These are phyloP conservation scores for Porphyrio hochstetteri DNA, from an alignment of 2,113 vertebrate species.

Conservation along the genomic window DNA sequence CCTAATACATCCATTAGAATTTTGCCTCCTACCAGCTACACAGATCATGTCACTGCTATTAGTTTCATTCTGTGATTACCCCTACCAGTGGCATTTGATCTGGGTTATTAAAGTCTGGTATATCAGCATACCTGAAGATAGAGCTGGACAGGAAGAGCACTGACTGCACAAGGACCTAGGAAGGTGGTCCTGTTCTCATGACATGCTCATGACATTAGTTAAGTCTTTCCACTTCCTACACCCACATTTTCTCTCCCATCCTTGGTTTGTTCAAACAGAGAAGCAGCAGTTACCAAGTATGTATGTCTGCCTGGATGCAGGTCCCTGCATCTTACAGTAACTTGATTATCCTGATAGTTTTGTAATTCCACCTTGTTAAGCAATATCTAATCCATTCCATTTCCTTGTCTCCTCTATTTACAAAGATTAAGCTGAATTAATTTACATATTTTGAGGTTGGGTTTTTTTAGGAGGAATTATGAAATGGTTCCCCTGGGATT, in stretches of 20 bases:
- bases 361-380: background rate
- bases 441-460: background rate
- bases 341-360: background rate
- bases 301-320: background rate
- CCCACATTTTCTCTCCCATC: background rate
- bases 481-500: background rate
- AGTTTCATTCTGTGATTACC: background rate
- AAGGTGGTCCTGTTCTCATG: background rate
- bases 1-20: background rate
- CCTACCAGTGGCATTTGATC: background rate
- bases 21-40: background rate
- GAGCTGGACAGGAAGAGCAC: background rate
- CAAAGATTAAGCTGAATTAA: background rate
- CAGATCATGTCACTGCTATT: background rate
- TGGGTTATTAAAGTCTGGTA: background rate
- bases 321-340: background rate
- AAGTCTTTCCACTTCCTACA: background rate
- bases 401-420: background rate
- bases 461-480: background rate
- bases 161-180: background rate
- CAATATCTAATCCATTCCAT: background rate
- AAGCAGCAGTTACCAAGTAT: background rate
- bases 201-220: background rate
- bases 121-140: slow-evolving; percentile 6
- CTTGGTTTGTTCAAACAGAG: background rate